Evolutionary conservation across 2,888 invertebrate genomes (phyloP).

Genomic region (Hetaerina titia): DNA sequence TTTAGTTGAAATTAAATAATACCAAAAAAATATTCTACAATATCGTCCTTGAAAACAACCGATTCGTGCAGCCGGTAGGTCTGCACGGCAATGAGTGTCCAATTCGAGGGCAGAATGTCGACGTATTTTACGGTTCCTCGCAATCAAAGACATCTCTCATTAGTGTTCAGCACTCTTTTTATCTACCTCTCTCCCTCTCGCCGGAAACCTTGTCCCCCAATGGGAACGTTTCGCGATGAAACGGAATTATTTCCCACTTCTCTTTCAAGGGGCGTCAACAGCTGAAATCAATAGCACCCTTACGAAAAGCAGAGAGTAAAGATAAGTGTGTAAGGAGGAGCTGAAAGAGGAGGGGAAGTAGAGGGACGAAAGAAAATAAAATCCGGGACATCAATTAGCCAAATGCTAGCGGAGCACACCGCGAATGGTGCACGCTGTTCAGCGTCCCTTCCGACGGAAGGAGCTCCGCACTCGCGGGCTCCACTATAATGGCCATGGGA

Average conservation of each 20-base stretch:
- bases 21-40: not conserved
- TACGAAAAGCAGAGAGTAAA: not conserved
- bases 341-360: not conserved
- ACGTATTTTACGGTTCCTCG: not conserved
- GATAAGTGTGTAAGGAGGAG: not conserved
- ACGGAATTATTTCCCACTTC: not conserved
- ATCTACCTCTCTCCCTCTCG: not conserved
- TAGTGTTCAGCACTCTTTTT: not conserved
- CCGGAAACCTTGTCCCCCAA: not conserved
- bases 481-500: not conserved
- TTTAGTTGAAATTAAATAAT: not conserved
- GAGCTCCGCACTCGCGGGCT: not conserved
- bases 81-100: not conserved
- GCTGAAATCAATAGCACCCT: slow-evolving; percentile 19
- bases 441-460: not conserved
- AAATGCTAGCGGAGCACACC: not conserved
- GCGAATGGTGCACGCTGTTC: not conserved
- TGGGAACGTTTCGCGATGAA: not conserved
- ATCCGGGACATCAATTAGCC: not conserved
- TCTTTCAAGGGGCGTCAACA: not conserved
- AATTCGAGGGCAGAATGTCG: not conserved
- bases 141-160: not conserved
- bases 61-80: not conserved
- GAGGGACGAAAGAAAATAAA: not conserved
- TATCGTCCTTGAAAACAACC: not conserved